These are phyloP conservation scores for Seira ritae DNA, from an alignment of 2,888 invertebrate genomes.

Conservation along the genomic window DNA sequence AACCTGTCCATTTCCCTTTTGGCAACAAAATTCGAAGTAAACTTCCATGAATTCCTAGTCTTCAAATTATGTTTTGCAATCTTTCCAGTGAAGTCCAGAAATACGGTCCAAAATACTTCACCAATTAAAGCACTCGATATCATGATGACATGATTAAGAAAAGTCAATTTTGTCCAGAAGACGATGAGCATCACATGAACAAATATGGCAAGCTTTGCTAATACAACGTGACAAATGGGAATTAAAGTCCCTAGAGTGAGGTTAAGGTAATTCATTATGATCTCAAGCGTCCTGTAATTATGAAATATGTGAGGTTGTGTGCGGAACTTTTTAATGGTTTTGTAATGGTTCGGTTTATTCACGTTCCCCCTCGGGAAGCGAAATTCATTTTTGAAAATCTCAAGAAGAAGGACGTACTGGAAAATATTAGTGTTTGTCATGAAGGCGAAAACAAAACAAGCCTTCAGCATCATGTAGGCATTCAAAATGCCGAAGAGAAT, in stretches of 20 bases:
- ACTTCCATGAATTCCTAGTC: neutral
- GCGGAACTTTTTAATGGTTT: neutral
- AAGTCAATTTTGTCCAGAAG: neutral
- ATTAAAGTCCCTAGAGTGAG: neutral
- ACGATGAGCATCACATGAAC: neutral
- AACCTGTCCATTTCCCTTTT: too few species aligned
- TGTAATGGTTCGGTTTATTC: neutral
- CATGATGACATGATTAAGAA: neutral
- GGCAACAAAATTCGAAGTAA: too few species aligned
- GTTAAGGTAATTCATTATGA: neutral
- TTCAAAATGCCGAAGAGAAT: neutral
- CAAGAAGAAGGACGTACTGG: neutral
- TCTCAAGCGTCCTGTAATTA: neutral
- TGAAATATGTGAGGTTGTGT: neutral
- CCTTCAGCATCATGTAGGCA: constrained; percentile 13
- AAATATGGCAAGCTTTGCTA: neutral
- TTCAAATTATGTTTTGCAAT: neutral
- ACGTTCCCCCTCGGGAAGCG: neutral
- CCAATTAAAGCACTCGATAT: neutral
- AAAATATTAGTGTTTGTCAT: neutral
- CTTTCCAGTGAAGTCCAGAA: neutral
- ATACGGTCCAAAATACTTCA: neutral
- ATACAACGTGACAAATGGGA: neutral
- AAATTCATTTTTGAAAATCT: constrained; percentile 22
- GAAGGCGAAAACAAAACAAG: neutral